Evolutionary conservation across 2,797 vertebrate species (phyloP), one percentile per base, ranked within the genome.

Genomic region (Microhierax caerulescens): DNA sequence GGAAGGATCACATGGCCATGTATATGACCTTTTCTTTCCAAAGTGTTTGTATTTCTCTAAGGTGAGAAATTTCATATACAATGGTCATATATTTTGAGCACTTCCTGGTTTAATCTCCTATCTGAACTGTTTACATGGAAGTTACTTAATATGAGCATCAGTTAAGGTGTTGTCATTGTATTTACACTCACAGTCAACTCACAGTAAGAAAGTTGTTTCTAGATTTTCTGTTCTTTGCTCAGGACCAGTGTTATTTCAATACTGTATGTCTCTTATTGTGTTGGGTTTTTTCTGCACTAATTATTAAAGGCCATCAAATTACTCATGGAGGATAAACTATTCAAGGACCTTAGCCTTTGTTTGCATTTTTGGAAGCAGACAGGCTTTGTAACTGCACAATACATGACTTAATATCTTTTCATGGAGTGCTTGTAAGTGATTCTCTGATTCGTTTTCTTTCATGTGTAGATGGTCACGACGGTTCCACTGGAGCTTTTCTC

Each of bases 391-490:
- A 59, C 19, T 10, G 19, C 11, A 36, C 14, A 79, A n/a, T 28
- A 60, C 11, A 32, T 25, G 7, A 68, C 11, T 59, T 13, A 43
- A 1, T 73, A 34, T 61, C 11, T 81, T 67, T 78, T 75, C 10
- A 32, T 45, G 28, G 9, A 72, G 27, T 48, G n/a, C 13, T 84
- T 85, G 1, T 36, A 57, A 50, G 8, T n/a, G 81, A 4, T 69
- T 69, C 7, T 65, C 32, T 39, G 69, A 25, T 12, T 63, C 0
- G 4, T 41, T 85, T 93, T 72, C 22, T 48, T 60, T 22, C 1
- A 10, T 47, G 17, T 39, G 19, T 50, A 78, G 61, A 16, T 9
- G 32, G 21, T 67, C 28, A 54, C 19, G 57, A 34, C 0, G 0
- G 7, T 68, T 93, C 18, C 5, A 39, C 15, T 16, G 25, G 32